These are phyloP conservation scores for Yasuhikotakia modesta DNA, from an alignment of 2,797 vertebrate genomes.

Conservation along the genomic window DNA sequence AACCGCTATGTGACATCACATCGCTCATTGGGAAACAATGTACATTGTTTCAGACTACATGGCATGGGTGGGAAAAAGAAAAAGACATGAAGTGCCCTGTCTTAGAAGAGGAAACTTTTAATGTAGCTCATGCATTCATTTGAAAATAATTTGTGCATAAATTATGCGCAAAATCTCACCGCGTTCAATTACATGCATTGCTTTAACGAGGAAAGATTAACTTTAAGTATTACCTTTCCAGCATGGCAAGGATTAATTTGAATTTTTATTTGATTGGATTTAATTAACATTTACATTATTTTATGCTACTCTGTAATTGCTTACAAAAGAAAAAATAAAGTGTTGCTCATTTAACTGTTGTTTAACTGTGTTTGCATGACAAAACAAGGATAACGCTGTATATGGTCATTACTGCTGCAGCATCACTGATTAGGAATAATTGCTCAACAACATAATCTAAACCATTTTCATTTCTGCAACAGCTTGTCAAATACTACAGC, in stretches of 20 bases:
- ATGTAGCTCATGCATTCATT: neutral
- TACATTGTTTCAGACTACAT: conserved; percentile 60
- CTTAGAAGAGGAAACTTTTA: conserved; percentile 38
- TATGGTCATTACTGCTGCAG: neutral
- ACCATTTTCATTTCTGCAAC: neutral
- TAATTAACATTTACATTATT: conserved; percentile 19
- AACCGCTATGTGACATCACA: conserved; percentile 62
- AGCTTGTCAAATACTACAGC: neutral
- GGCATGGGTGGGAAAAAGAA: conserved; percentile 49
- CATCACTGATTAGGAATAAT: neutral
- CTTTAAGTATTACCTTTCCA: neutral
- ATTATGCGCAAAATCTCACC: neutral
- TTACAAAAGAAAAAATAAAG: neutral
- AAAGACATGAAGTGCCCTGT: conserved; percentile 30
- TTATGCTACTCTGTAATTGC: conserved; percentile 19
- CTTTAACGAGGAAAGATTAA: neutral
- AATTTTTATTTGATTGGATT: neutral
- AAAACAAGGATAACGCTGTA: neutral
- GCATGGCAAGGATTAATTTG: neutral
- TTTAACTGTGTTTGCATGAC: conserved; percentile 20
- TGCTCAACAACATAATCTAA: neutral
- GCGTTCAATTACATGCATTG: neutral
- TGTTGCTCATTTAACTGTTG: conserved; percentile 2
- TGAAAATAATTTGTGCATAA: neutral
- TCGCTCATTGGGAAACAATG: conserved; percentile 58